Base-by-base conservation (phyloP, 2,888 invertebrate species). In the Julus scanicus region DNA sequence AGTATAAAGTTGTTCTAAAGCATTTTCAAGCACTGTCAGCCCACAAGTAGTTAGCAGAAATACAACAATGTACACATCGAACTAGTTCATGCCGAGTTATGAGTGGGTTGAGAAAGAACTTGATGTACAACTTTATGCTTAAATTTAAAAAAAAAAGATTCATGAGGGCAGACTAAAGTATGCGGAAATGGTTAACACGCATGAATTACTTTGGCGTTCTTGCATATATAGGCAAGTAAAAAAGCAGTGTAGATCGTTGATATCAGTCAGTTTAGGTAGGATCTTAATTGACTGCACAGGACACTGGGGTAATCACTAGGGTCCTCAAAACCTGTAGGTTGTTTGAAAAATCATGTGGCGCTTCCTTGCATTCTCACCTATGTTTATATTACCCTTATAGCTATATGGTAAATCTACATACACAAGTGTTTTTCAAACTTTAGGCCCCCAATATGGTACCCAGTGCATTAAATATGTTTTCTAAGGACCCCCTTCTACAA, bases 11-110 rank as follows among this genome's bases (percentile, higher is more conserved):
- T 80, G 80, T 11, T 3, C 80, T 0, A 6, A 20, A 13, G 37
- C 37, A 37, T 80, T 37, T 37, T 29, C 9, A 37, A 37, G 37
- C 37, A 20, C 20, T 80, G 37, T 37, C 17, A 2, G 63, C 63
- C 20, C 20, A 71, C 63, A 71, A 80, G 29, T 5, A 29, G 20
- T 71, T 29, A 63, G 8, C 71, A 71, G 29, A 29, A 80, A 80
- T 4, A 37, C 37, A 80, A 71, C 63, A 71, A 20, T 71, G 63
- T 20, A 71, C 63, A 20, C 37, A 29, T 80, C 80, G 3, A 80
- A 80, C 80, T 80, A 80, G 80, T 80, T 80, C 80, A 80, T 37
- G 80, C 80, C 80, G 37, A 80, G 80, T 13, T 11, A 80, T 80
- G 80, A 80, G 80, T 80, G 80, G 80, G 80, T 37, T 37, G 80